phyloP scores from a whole-genome alignment of 1,140 invertebrate genomes.

The Eurosta solidaginis region DNA sequence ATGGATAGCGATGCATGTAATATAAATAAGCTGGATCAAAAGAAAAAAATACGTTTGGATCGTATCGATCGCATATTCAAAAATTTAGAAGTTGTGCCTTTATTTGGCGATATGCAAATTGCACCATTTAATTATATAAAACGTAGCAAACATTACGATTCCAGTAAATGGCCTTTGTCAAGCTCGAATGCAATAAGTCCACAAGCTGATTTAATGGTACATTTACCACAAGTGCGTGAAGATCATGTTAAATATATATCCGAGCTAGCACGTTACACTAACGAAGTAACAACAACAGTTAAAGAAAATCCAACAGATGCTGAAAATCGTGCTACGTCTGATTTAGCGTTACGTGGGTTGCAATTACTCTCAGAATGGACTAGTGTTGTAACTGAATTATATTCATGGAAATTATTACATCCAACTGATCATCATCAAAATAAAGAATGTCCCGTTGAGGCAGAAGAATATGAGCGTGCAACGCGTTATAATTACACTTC shows the following conservation, averaged over 20 bases:
- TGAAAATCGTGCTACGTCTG: slow-evolving; percentile 92
- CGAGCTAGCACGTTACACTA: slow-evolving; percentile 92
- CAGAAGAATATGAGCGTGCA: slow-evolving; percentile 99
- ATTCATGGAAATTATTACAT: slow-evolving; percentile 97
- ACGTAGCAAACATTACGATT: slow-evolving; percentile 92
- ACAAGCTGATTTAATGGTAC: slow-evolving; percentile 95
- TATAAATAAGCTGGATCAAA: slow-evolving; percentile 97
- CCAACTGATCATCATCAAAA: slow-evolving; percentile 98
- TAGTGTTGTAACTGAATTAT: slow-evolving; percentile 94
- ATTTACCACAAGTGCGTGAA: slow-evolving; percentile 91
- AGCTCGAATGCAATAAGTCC: slow-evolving; percentile 80
- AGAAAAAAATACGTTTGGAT: slow-evolving; percentile 92
- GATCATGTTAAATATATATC: slow-evolving; percentile 98
- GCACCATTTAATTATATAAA: slow-evolving; percentile 98
- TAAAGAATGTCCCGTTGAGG: slow-evolving; percentile 91
- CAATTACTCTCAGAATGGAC: slow-evolving; percentile 97
- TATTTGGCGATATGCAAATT: slow-evolving; percentile 99
- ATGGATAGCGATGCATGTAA: slow-evolving; percentile 94
- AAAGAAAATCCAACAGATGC: slow-evolving; percentile 89
- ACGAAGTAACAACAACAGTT: slow-evolving; percentile 91
- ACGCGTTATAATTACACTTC: slow-evolving; percentile 97
- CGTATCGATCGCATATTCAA: slow-evolving; percentile 98
- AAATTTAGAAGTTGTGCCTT: slow-evolving; percentile 95
- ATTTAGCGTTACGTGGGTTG: slow-evolving; percentile 88
- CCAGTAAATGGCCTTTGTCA: slow-evolving; percentile 89